Evolutionary conservation across 2,888 invertebrate genomes (phyloP).

Genomic region (Poecilobothrus nobilitatus): DNA sequence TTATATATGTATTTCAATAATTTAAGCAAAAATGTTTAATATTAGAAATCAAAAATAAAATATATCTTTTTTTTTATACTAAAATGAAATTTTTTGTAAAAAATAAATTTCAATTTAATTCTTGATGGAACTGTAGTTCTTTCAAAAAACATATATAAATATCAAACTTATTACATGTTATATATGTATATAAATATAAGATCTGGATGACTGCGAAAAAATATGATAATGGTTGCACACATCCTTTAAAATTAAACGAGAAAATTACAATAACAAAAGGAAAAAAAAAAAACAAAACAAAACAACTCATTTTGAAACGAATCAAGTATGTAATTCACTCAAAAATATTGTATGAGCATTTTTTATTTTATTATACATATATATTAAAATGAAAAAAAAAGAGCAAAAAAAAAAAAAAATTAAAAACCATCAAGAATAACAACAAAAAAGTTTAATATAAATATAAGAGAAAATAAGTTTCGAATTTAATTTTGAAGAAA

Average conservation of each 20-base stretch:
- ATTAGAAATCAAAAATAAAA: too few relatives aligned
- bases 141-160: too few relatives aligned
- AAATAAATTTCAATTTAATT: too few relatives aligned
- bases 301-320: background rate
- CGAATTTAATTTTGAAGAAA: slow-evolving; percentile 4
- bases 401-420: too few relatives aligned
- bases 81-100: too few relatives aligned
- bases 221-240: slow-evolving; percentile 3
- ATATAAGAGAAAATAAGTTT: background rate
- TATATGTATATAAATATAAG: background rate
- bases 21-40: too few relatives aligned
- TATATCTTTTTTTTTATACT: too few relatives aligned
- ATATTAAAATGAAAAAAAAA: too few relatives aligned
- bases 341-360: background rate
- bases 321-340: slow-evolving; percentile 3
- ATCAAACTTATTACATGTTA: too few relatives aligned
- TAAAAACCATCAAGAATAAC: too few relatives aligned
- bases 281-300: background rate
- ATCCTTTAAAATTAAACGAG: background rate
- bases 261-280: background rate
- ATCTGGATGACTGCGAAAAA: background rate
- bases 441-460: background rate
- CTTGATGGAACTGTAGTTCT: too few relatives aligned
- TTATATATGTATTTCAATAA: too few relatives aligned
- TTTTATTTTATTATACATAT: background rate